These are phyloP conservation scores for Hippoglossus stenolepis DNA, from an alignment of 2,113 vertebrate genomes.

Conservation along the genomic window DNA sequence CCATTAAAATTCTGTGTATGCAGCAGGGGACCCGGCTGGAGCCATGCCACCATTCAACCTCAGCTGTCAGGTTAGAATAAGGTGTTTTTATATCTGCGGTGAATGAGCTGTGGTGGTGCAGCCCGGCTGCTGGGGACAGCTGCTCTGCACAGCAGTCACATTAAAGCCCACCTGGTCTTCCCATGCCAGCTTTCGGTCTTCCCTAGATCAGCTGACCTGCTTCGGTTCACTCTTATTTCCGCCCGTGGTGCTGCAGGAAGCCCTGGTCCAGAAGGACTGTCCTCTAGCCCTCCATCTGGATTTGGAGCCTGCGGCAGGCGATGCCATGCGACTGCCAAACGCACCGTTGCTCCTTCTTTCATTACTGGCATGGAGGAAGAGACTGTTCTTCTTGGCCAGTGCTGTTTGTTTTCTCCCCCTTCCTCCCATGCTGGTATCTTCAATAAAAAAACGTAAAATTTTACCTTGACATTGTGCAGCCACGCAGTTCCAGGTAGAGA, in stretches of 20 bases:
- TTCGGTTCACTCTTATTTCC: slow-evolving; percentile 45
- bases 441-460: neutral
- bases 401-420: slow-evolving; percentile 10
- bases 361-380: slow-evolving; percentile 21
- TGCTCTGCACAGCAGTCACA: slow-evolving; percentile 57
- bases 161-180: slow-evolving; percentile 52
- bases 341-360: slow-evolving; percentile 16
- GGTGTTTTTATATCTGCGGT: slow-evolving; percentile 76
- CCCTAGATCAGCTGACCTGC: slow-evolving; percentile 35
- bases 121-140: slow-evolving; percentile 50
- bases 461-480: slow-evolving; percentile 21
- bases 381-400: slow-evolving; percentile 5
- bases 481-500: slow-evolving; percentile 1
- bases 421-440: neutral
- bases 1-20: slow-evolving; percentile 81
- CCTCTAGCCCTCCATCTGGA: slow-evolving; percentile 71
- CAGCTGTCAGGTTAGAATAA: slow-evolving; percentile 81
- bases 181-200: slow-evolving; percentile 52
- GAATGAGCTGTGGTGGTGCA: slow-evolving; percentile 60
- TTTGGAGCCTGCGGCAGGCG: slow-evolving; percentile 38
- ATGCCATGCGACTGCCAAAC: slow-evolving; percentile 25
- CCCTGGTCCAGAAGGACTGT: slow-evolving; percentile 50
- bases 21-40: slow-evolving; percentile 75
- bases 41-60: slow-evolving; percentile 77
- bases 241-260: slow-evolving; percentile 49